A percentile compares a stretch with the other conserved stretches of the same genome.
Evolutionary conservation across 92 coral and sea anemone genomes (phyloP).

Genomic region (Anthopleura xanthogrammica): DNA sequence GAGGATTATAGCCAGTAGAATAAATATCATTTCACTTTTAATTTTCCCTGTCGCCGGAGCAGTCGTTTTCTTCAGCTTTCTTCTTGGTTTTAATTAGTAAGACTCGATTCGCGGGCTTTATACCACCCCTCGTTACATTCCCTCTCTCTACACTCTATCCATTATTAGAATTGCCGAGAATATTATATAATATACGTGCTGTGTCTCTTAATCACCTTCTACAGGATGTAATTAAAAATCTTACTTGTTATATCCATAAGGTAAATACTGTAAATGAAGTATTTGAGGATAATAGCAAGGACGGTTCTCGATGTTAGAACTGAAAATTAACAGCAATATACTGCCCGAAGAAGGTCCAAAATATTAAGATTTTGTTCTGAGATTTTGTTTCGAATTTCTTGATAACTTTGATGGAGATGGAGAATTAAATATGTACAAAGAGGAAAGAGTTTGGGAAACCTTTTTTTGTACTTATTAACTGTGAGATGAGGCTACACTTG

Average conservation of each 20-base stretch:
- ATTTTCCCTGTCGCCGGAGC: not conserved
- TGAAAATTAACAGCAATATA: no score
- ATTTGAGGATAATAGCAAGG: not conserved
- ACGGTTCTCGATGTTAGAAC: not conserved
- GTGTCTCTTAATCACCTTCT: not conserved
- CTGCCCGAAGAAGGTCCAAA: no score
- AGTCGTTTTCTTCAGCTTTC: not conserved
- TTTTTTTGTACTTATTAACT: no score
- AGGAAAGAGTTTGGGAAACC: no score
- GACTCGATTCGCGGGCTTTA: not conserved
- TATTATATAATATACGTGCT: not conserved
- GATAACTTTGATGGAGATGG: no score
- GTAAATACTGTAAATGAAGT: conserved; percentile 1
- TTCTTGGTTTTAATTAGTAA: not conserved
- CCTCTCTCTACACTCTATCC: not conserved
- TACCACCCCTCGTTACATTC: not conserved
- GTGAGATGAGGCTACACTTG: no score
- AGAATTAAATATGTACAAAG: no score
- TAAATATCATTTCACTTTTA: not conserved
- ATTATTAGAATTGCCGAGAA: not conserved
- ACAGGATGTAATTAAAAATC: conserved; percentile 1
- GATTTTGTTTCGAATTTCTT: no score
- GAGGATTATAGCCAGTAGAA: not conserved
- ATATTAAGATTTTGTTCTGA: no score
- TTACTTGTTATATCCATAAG: not conserved